Conservation (phyloP, 2,113 vertebrate species). For the Burhinus oedicnemus region DNA sequence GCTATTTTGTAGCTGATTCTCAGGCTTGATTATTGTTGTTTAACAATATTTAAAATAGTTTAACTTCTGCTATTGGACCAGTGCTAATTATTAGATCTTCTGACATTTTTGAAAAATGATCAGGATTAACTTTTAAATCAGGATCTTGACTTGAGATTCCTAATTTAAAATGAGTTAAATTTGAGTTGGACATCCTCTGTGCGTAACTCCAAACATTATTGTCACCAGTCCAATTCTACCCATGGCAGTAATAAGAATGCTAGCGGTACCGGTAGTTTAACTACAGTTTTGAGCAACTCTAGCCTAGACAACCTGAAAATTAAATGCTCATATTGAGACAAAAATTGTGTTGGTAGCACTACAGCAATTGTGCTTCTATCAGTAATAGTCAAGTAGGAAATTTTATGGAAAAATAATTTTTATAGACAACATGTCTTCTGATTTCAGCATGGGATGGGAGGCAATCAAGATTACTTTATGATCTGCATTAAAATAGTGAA, state of each 20-base stretch:
- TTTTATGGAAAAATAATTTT: not conserved
- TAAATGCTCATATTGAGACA: not conserved
- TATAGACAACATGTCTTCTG: not conserved
- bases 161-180: not conserved
- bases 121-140: not conserved
- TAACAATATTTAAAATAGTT: not conserved
- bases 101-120: not conserved
- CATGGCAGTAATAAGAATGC: not conserved
- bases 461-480: not conserved
- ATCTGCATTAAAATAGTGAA: not conserved
- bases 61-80: not conserved
- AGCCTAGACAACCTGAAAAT: not conserved
- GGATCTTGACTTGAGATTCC: not conserved
- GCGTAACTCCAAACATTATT: not conserved
- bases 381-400: not conserved
- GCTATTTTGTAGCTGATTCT: not conserved
- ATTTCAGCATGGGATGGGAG: not conserved
- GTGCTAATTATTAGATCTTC: not conserved
- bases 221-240: rapidly evolving
- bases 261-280: not conserved
- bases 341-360: not conserved
- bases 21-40: not conserved
- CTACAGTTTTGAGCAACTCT: not conserved
- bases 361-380: not conserved
- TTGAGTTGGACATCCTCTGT: not conserved